Conservation (phyloP, 2,797 vertebrate genomes). For the Lagothrix lagotricha region DNA sequence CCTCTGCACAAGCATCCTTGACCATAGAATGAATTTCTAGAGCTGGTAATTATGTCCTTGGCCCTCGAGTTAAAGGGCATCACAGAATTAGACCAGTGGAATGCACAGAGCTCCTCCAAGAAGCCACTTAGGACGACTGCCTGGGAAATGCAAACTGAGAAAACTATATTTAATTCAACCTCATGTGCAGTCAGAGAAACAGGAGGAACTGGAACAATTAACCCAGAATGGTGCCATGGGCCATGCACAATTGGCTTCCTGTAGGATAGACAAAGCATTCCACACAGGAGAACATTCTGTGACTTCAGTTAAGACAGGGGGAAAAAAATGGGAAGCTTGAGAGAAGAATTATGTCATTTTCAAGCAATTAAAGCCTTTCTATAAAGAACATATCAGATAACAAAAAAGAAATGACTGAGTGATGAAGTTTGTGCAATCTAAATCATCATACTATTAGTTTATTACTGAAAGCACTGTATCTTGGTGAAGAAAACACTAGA, state of each 20-base stretch:
- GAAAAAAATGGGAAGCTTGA: neutral
- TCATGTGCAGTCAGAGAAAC: fast-evolving
- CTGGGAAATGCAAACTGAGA: neutral
- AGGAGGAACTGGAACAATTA: fast-evolving
- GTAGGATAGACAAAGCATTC: neutral
- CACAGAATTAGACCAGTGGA: fast-evolving
- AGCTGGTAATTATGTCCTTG: neutral
- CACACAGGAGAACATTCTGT: neutral
- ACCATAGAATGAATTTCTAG: neutral
- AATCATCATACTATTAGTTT: neutral
- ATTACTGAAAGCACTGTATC: fast-evolving
- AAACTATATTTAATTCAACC: neutral
- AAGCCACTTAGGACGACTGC: neutral
- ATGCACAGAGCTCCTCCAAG: neutral
- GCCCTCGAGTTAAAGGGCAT: neutral
- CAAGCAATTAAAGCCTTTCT: neutral
- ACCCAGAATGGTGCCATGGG: fast-evolving
- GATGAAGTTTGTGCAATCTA: fast-evolving
- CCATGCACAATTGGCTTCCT: fast-evolving
- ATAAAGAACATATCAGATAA: neutral
- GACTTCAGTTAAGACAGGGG: neutral
- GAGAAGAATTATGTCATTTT: neutral
- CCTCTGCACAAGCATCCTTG: neutral
- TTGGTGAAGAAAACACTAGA: fast-evolving
- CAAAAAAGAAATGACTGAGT: fast-evolving